Evolutionary conservation across 2,797 vertebrate species (phyloP).

Genomic region (Dermochelys coriacea): DNA sequence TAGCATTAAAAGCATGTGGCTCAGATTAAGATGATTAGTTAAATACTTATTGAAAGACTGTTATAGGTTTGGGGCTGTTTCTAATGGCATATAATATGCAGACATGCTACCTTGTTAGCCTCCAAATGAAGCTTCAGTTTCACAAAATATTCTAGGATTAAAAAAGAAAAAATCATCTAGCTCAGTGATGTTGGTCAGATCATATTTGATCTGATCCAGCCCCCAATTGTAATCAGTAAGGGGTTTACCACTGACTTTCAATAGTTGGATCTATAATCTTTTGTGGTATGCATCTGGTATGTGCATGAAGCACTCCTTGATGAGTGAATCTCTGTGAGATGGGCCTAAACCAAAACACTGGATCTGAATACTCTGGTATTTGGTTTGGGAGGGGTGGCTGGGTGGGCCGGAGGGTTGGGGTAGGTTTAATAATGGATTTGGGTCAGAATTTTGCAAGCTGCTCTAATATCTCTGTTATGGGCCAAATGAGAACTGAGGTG

Average conservation of each 20-base stretch:
- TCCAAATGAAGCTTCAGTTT: slow-evolving; percentile 9
- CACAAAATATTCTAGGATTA: slow-evolving; percentile 33
- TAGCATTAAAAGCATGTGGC: slow-evolving; percentile 35
- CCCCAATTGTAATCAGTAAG: slow-evolving; percentile 40
- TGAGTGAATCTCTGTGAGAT: slow-evolving; percentile 75
- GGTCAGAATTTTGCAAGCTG: slow-evolving; percentile 11
- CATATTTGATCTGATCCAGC: neutral
- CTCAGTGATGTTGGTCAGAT: slow-evolving; percentile 44
- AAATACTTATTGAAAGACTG: neutral
- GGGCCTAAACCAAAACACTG: slow-evolving; percentile 61
- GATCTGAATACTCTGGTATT: neutral
- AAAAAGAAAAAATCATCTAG: neutral
- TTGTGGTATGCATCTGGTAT: slow-evolving; percentile 68
- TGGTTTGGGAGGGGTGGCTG: neutral
- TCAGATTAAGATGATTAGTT: slow-evolving; percentile 38
- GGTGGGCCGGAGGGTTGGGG: neutral
- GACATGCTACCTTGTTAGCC: neutral
- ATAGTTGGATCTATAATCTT: slow-evolving; percentile 47
- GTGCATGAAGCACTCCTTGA: slow-evolving; percentile 73
- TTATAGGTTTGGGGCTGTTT: neutral
- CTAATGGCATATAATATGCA: neutral
- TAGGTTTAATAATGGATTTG: slow-evolving; percentile 19
- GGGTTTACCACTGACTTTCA: slow-evolving; percentile 68
- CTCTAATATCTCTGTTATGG: neutral
- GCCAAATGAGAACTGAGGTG: neutral